Percentiles rank a stretch among this genome's conserved stretches.
Conservation (phyloP, 2,888 invertebrate genomes). For the Odontocerum albicorne region DNA sequence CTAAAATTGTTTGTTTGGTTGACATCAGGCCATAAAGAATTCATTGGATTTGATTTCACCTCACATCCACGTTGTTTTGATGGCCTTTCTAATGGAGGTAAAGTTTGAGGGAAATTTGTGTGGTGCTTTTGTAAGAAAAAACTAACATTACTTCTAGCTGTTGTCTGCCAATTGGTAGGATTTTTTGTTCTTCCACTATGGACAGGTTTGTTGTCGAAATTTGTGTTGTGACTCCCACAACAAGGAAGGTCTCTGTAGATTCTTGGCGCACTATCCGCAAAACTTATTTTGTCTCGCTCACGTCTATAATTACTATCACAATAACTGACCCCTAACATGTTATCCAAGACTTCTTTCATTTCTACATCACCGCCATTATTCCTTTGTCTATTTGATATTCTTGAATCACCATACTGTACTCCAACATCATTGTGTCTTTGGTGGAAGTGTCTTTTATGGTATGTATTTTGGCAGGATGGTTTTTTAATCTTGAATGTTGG, state of each 20-base stretch:
- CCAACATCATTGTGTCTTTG: no score
- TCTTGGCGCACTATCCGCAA: neutral
- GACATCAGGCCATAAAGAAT: constrained; percentile 15
- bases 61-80: neutral
- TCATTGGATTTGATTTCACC: neutral
- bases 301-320: neutral
- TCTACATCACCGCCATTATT: neutral
- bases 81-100: constrained; percentile 23
- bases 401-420: neutral
- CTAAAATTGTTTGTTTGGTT: constrained; percentile 25
- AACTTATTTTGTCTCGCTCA: neutral
- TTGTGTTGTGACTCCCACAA: neutral
- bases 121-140: neutral
- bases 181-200: neutral
- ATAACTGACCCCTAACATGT: neutral
- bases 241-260: neutral
- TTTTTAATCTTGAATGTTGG: neutral
- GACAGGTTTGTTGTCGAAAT: neutral
- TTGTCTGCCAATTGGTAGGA: no score
- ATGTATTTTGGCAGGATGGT: neutral
- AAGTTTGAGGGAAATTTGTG: constrained; percentile 2
- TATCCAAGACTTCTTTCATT: neutral
- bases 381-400: neutral
- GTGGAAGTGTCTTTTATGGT: neutral
- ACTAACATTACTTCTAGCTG: neutral